Evolutionary conservation across 2,113 vertebrate species (phyloP), one percentile per base, ranked within the genome.

Genomic region (Aspiorhynchus laticeps): DNA sequence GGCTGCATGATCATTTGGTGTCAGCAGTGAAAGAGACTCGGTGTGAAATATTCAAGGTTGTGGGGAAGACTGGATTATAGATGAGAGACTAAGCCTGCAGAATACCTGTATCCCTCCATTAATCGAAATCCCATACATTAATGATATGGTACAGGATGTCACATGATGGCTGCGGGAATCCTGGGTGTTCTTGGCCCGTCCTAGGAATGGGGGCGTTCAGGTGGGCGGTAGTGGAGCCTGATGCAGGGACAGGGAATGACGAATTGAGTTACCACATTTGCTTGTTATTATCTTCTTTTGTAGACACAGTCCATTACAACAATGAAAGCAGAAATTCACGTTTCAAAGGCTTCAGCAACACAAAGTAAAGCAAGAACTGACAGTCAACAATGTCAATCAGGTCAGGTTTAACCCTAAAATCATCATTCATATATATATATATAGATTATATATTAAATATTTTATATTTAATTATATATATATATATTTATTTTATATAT

Each of bases 51-150:
- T 89, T 89, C 61, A 86, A 71, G 21, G 51, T 26, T 83, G 85
- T 69, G 46, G 15, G 69, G 80, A 56, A 41, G 65, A 80, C 87
- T 89, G 84, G 86, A 88, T 89, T 88, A 91, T 89, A 80, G 80
- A 88, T 87, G 84, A 87, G 85, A 46, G 53, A 80, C 41, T 26
- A 48, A 84, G 61, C n/a, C 48, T 79, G 38, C 83, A 87, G 81
- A 86, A 86, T 85, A 78, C 74, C 86, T 79, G 65, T 53, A 76
- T 83, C 46, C 26, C 41, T 75, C 36, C 84, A 86, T 90, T 86
- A 83, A 87, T 89, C 75, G 74, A 89, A 85, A 63, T 78, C 21
- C 67, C 74, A 89, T 88, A 80, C 73, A 91, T 91, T 89, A 91
- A 87, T 87, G 33, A 89, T 88, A 65, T 48, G 31, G 80, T 87